phyloP scores from a whole-genome alignment of 2,888 invertebrate genomes.

The Synergus itoensis region DNA sequence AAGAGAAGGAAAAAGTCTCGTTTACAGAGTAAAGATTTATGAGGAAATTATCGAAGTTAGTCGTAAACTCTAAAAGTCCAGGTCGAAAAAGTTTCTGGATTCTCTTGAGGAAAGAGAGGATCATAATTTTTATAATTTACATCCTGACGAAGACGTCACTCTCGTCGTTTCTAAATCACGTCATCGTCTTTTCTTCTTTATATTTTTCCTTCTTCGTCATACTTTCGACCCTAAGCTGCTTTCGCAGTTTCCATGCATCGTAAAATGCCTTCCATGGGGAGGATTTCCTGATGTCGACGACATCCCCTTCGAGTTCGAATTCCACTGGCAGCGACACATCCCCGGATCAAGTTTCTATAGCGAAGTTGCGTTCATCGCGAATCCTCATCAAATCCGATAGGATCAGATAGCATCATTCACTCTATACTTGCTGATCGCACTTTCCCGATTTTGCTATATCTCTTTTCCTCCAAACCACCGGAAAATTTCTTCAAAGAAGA shows the following conservation, averaged over 20 bases:
- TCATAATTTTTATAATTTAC: background rate
- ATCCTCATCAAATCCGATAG: slow-evolving; percentile 24
- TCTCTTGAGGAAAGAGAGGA: background rate
- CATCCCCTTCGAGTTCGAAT: slow-evolving; percentile 12
- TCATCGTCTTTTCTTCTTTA: background rate
- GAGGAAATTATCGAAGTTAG: background rate
- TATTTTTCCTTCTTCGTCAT: background rate
- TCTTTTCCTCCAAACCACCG: background rate
- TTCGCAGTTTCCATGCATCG: background rate
- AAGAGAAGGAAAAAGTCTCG: background rate
- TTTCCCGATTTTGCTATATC: background rate
- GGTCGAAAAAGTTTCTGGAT: background rate
- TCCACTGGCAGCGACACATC: background rate
- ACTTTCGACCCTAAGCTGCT: background rate
- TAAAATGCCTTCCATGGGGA: background rate
- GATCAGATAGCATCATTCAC: slow-evolving; percentile 21
- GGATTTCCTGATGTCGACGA: slow-evolving; percentile 27
- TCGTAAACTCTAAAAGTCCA: background rate
- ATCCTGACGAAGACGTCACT: too few species aligned
- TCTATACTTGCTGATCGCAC: slow-evolving; percentile 4
- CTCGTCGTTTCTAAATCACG: background rate
- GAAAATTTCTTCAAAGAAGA: background rate
- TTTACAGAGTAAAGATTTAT: background rate
- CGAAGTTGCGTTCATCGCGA: background rate
- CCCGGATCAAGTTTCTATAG: slow-evolving; percentile 21